phyloP scores from a whole-genome alignment of 1,140 invertebrate species.

The Popillia japonica region DNA sequence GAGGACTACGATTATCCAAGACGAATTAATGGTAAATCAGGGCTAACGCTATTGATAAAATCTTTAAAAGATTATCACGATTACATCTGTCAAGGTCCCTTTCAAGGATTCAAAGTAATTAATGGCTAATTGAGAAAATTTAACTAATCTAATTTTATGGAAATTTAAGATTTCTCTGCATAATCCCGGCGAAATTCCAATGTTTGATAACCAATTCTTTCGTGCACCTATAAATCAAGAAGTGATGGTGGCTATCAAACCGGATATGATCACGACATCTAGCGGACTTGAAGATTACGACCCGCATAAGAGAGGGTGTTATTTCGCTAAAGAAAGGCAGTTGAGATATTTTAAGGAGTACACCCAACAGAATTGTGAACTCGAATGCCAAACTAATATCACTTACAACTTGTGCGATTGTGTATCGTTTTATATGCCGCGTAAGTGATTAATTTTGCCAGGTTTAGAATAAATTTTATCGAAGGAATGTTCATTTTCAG shows the following conservation, averaged over 20 bases:
- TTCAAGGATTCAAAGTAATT: conserved; percentile 73
- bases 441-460: too few relatives aligned
- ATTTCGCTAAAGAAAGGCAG: conserved; percentile 65
- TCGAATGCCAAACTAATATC: conserved; percentile 80
- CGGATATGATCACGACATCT: conserved; percentile 69
- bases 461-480: too few relatives aligned
- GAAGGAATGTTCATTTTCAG: conserved; percentile 42
- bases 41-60: conserved; percentile 67
- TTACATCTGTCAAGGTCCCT: conserved; percentile 72
- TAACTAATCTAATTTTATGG: neutral
- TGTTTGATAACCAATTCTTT: conserved; percentile 65
- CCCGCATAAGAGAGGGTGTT: conserved; percentile 67
- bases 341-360: conserved; percentile 72
- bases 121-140: too few relatives aligned
- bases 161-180: conserved; percentile 63
- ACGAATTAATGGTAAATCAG: conserved; percentile 65
- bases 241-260: conserved; percentile 65
- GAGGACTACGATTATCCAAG: conserved; percentile 68
- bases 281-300: conserved; percentile 63
- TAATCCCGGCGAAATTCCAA: conserved; percentile 67
- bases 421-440: conserved; percentile 72
- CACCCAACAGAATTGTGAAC: conserved; percentile 78
- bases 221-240: conserved; percentile 66
- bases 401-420: conserved; percentile 71
- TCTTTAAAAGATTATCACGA: conserved; percentile 68